Percentiles rank a stretch among this genome's conserved stretches.
Evolutionary conservation across 2,888 invertebrate genomes (phyloP).

Genomic region (Cheilosia vulpina): DNA sequence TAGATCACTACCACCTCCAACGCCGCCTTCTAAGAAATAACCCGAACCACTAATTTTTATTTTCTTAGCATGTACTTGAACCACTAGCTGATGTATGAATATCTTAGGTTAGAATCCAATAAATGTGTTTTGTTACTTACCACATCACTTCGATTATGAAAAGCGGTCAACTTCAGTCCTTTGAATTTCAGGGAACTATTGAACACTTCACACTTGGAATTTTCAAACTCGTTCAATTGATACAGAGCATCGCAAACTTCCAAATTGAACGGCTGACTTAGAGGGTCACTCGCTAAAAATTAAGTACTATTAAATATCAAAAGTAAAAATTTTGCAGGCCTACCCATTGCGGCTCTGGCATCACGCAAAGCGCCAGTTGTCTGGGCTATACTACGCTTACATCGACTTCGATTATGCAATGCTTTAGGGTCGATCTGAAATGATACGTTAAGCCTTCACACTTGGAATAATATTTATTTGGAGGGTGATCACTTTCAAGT

Average conservation of each 20-base stretch:
- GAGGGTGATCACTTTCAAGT: conserved; percentile 71
- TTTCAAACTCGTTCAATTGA: conserved; percentile 80
- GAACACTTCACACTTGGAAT: conserved; percentile 77
- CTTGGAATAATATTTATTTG: too few relatives aligned
- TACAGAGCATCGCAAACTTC: conserved; percentile 82
- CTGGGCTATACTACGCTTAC: conserved; percentile 79
- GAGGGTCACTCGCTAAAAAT: conserved; percentile 71
- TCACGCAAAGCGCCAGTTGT: conserved; percentile 79
- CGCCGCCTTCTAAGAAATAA: too few relatives aligned
- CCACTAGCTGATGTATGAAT: too few relatives aligned
- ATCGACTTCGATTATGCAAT: conserved; percentile 79
- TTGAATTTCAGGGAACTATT: conserved; percentile 78
- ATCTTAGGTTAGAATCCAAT: too few relatives aligned
- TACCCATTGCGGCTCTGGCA: conserved; percentile 79
- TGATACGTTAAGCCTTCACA: neutral
- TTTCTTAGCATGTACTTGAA: too few relatives aligned
- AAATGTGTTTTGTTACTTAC: conserved; percentile 69
- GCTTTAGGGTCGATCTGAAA: conserved; percentile 77
- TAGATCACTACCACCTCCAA: too few relatives aligned
- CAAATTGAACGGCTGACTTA: conserved; percentile 78
- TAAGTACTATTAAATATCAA: neutral
- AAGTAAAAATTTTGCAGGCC: conserved; percentile 17
- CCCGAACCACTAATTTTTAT: too few relatives aligned
- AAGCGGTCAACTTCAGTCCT: conserved; percentile 79
- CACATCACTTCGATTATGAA: conserved; percentile 78